Percentiles rank a stretch among this genome's conserved stretches.
Evolutionary conservation across 2,888 invertebrate genomes (phyloP).

Genomic region (Rhamphomyia laevipes): DNA sequence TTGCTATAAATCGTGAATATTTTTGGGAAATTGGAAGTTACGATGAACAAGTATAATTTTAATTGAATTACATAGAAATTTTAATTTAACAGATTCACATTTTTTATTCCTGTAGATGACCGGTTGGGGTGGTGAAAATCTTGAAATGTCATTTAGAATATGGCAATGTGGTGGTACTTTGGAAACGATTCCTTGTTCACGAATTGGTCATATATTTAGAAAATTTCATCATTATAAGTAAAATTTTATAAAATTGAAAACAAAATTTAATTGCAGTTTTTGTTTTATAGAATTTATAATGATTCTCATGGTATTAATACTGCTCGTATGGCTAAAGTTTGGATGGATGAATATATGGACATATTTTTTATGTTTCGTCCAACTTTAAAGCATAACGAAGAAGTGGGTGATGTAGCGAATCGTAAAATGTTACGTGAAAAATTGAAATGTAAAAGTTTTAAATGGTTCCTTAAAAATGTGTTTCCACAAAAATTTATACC

Average conservation of each 20-base stretch:
- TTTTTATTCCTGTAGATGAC: constrained; percentile 53
- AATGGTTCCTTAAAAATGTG: constrained; percentile 83
- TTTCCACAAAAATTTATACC: constrained; percentile 86
- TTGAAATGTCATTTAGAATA: constrained; percentile 94
- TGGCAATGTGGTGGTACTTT: constrained; percentile 80
- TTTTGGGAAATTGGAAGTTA: constrained; percentile 95
- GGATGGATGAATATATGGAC: constrained; percentile 96
- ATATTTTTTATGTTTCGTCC: constrained; percentile 81
- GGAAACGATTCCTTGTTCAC: constrained; percentile 88
- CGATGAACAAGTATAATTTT: constrained; percentile 52
- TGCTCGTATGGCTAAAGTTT: constrained; percentile 84
- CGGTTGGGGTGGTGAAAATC: constrained; percentile 94
- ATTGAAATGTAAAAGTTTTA: constrained; percentile 77
- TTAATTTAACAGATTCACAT: neutral
- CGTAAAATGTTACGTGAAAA: constrained; percentile 65
- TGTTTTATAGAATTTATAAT: constrained; percentile 50
- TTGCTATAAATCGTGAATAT: constrained; percentile 84
- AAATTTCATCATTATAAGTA: constrained; percentile 84
- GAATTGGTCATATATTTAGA: constrained; percentile 92
- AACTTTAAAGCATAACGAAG: constrained; percentile 52
- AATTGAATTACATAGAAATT: neutral
- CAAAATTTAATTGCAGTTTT: neutral
- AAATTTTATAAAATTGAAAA: neutral
- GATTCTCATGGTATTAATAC: constrained; percentile 96
- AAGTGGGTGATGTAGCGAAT: constrained; percentile 69